These are phyloP conservation scores for Hirtodrosophila trivittata DNA, from an alignment of 2,888 invertebrate species.

Conservation along the genomic window DNA sequence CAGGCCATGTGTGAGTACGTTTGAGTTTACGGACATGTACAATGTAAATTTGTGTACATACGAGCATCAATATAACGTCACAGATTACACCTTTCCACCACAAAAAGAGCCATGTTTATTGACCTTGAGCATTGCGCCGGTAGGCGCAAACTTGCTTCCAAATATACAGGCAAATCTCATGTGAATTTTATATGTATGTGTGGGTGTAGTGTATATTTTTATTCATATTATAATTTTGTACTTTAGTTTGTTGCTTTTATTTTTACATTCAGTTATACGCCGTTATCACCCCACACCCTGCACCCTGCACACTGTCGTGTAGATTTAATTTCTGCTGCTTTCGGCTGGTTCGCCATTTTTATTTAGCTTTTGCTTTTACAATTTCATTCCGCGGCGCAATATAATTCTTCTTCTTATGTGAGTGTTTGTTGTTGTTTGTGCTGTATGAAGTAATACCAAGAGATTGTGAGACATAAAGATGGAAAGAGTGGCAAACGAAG, in stretches of 20 bases:
- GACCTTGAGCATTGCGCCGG: too few relatives aligned
- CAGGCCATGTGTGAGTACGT: slow-evolving; percentile 2
- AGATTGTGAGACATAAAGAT: slow-evolving; percentile 16
- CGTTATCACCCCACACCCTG: neutral
- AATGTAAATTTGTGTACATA: too few relatives aligned
- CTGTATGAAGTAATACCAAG: slow-evolving; percentile 61
- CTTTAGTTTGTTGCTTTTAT: slow-evolving; percentile 48
- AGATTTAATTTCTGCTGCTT: slow-evolving; percentile 19
- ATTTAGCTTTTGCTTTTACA: slow-evolving; percentile 69
- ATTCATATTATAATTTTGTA: slow-evolving; percentile 53
- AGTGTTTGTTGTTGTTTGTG: slow-evolving; percentile 45
- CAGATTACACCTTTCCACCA: too few relatives aligned
- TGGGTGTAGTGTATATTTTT: slow-evolving; percentile 2
- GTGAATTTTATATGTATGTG: too few relatives aligned
- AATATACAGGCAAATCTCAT: too few relatives aligned
- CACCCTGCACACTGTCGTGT: too few relatives aligned
- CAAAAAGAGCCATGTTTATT: too few relatives aligned
- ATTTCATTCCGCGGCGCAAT: slow-evolving; percentile 76
- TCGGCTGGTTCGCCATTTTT: slow-evolving; percentile 62
- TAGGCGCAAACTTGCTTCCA: too few relatives aligned
- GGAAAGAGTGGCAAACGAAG: slow-evolving; percentile 19
- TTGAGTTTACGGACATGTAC: too few relatives aligned
- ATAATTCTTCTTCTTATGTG: slow-evolving; percentile 68
- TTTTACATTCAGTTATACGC: slow-evolving; percentile 6
- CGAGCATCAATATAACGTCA: too few relatives aligned